phyloP scores from a whole-genome alignment of 2,797 vertebrate species.

The Cetoscarus ocellatus region DNA sequence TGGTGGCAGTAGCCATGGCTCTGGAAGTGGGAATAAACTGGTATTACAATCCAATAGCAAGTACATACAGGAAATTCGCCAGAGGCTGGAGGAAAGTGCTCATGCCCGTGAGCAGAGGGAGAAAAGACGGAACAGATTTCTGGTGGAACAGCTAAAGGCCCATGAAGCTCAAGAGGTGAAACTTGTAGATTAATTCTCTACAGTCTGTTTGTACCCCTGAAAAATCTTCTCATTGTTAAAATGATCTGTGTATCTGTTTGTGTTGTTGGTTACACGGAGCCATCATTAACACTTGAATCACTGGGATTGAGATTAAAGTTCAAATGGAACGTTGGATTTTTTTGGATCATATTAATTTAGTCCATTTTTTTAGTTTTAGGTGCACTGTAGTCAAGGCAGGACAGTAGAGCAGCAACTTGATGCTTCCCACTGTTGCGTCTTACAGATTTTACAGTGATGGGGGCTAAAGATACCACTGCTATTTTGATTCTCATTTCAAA shows the following conservation, averaged over 20 bases:
- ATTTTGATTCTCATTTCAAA: no score
- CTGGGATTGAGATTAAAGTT: no score
- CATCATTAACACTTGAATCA: no score
- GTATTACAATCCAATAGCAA: slow-evolving; percentile 85
- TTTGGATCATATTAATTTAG: no score
- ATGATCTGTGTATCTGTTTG: background rate
- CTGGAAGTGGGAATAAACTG: slow-evolving; percentile 66
- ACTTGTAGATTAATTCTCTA: background rate
- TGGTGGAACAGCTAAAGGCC: slow-evolving; percentile 88
- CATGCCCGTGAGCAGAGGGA: slow-evolving; percentile 86
- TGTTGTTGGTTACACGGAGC: background rate
- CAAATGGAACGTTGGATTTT: no score
- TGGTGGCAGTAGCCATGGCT: slow-evolving; percentile 10
- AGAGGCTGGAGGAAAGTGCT: slow-evolving; percentile 86
- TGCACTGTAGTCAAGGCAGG: no score
- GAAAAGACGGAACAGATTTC: slow-evolving; percentile 85
- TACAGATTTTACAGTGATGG: no score
- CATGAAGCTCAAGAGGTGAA: slow-evolving; percentile 90
- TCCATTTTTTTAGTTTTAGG: no score
- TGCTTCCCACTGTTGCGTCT: no score
- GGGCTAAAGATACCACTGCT: no score
- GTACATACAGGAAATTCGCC: slow-evolving; percentile 90
- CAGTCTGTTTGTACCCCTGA: background rate
- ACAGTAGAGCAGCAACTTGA: no score
- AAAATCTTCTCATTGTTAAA: background rate